phyloP scores from a whole-genome alignment of 2,113 vertebrate genomes.

The Echinops telfairi region DNA sequence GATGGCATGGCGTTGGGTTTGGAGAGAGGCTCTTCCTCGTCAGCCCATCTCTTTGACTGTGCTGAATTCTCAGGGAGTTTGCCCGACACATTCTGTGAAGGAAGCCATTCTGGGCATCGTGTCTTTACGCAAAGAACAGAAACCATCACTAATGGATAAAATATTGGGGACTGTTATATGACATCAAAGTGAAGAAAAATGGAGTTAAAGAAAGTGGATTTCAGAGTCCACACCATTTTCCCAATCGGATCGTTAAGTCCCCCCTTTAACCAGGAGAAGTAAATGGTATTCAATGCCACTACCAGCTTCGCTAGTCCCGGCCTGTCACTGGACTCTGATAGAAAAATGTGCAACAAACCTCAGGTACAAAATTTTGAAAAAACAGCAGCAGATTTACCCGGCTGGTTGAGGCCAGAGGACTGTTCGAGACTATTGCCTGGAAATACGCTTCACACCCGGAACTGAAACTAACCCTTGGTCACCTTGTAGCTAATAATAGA shows the following conservation, averaged over 20 bases:
- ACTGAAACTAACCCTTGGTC: background rate
- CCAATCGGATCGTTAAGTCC: conserved; percentile 54
- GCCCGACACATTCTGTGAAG: conserved; percentile 36
- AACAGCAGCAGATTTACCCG: background rate
- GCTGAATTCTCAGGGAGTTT: conserved; percentile 34
- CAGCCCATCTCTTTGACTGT: conserved; percentile 9
- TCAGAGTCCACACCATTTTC: conserved; percentile 12
- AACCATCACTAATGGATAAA: background rate
- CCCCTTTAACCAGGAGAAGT: conserved; percentile 27
- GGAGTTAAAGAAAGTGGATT: conserved; percentile 13
- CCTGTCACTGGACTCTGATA: background rate
- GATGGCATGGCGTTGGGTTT: too few species aligned
- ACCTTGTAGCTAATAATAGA: background rate
- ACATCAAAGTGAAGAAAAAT: conserved; percentile 3
- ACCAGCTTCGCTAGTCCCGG: background rate
- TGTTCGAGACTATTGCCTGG: background rate
- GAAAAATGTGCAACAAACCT: background rate
- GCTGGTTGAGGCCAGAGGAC: background rate
- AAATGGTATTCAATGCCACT: background rate
- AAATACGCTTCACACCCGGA: too few species aligned
- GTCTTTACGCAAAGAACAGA: conserved; percentile 42
- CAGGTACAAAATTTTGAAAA: background rate
- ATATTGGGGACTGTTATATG: conserved; percentile 28
- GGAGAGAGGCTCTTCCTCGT: background rate
- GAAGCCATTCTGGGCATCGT: conserved; percentile 30